Conservation (phyloP, 2,797 vertebrate genomes). For the Loris lydekkerianus region DNA sequence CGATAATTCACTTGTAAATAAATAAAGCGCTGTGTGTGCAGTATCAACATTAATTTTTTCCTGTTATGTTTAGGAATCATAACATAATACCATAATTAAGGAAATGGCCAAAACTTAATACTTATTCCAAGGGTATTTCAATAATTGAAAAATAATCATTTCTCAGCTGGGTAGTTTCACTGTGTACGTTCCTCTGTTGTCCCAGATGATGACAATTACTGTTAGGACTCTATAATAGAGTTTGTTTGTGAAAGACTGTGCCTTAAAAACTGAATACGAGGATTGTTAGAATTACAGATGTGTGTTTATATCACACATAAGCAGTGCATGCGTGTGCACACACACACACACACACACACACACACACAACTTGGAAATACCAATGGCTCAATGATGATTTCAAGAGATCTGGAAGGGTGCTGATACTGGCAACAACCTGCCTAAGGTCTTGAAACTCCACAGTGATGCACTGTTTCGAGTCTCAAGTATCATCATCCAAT, state of each 20-base stretch:
- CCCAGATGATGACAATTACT: slow-evolving; percentile 74
- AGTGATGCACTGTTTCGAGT: neutral
- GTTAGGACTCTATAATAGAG: slow-evolving; percentile 7
- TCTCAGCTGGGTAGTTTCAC: slow-evolving; percentile 57
- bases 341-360: neutral
- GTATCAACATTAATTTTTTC: slow-evolving; percentile 15
- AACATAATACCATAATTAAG: slow-evolving; percentile 81
- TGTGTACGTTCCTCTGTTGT: slow-evolving; percentile 69
- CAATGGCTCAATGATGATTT: neutral
- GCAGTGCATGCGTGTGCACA: neutral
- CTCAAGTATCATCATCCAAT: neutral
- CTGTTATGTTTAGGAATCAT: slow-evolving; percentile 74
- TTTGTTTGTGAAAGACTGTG: slow-evolving; percentile 35
- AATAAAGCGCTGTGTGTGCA: neutral
- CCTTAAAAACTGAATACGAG: neutral
- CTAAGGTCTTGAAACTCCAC: neutral
- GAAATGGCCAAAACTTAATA: slow-evolving; percentile 49
- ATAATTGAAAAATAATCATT: slow-evolving; percentile 75
- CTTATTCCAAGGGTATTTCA: slow-evolving; percentile 62
- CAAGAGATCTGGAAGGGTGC: neutral
- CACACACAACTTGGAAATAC: neutral
- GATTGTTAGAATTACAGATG: slow-evolving; percentile 53
- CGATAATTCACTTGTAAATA: neutral
- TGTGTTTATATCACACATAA: neutral
- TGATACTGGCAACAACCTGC: neutral